Conservation (phyloP, 2,113 vertebrate genomes). For the Macrotus californicus region DNA sequence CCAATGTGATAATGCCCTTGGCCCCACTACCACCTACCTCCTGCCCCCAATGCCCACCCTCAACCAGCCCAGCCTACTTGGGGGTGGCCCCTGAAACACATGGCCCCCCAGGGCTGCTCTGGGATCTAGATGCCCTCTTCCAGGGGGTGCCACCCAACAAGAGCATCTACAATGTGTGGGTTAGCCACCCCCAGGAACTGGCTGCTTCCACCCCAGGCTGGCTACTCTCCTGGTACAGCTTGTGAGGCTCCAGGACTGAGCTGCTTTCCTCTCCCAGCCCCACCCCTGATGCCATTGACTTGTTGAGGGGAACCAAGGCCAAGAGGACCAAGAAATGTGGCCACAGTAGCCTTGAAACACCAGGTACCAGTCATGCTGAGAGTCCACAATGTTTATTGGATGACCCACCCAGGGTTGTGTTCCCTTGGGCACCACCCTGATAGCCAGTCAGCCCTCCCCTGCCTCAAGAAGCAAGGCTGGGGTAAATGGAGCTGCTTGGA, state of each 20-base stretch:
- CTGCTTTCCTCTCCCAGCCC: neutral
- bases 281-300: neutral
- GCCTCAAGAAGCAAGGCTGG: neutral
- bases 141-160: conserved; percentile 92
- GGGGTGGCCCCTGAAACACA: conserved; percentile 78
- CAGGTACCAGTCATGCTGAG: neutral
- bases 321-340: neutral
- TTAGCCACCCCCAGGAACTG: conserved; percentile 64
- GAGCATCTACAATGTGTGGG: conserved; percentile 86
- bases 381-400: conserved; percentile 5
- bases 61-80: conserved; percentile 83
- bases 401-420: neutral
- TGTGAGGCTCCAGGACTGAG: neutral
- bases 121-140: conserved; percentile 88
- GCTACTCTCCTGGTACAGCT: conserved; percentile 62
- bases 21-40: conserved; percentile 75
- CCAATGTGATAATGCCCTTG: conserved; percentile 86
- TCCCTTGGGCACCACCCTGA: neutral
- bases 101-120: conserved; percentile 73
- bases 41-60: conserved; percentile 79
- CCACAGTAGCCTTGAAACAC: neutral
- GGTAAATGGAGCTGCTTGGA: neutral
- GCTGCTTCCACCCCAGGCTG: conserved; percentile 45
- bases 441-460: neutral
- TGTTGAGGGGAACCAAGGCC: neutral